Evolutionary conservation across 2,113 vertebrate species (phyloP).

Genomic region (Isichthys henryi): DNA sequence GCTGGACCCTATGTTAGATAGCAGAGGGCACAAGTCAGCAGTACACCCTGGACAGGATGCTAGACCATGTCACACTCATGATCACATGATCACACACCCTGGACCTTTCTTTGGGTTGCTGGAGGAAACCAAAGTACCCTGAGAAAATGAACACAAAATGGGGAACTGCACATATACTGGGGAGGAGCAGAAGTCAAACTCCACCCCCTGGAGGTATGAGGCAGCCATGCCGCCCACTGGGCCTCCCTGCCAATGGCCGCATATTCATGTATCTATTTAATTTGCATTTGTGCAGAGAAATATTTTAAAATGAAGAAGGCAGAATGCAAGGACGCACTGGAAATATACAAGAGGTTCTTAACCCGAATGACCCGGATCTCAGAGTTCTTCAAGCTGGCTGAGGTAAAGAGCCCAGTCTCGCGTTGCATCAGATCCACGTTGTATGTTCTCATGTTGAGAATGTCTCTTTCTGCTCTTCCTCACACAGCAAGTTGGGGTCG

Average conservation of each 20-base stretch:
- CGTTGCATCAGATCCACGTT: neutral
- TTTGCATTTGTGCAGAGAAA: slow-evolving; percentile 72
- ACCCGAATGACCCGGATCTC: slow-evolving; percentile 96
- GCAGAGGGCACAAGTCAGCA: neutral
- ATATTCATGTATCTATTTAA: neutral
- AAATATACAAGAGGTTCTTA: slow-evolving; percentile 98
- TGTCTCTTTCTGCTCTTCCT: slow-evolving; percentile 27
- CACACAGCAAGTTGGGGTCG: slow-evolving; percentile 91
- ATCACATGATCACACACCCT: neutral
- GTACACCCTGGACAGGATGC: neutral
- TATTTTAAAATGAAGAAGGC: slow-evolving; percentile 99
- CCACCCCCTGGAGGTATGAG: neutral
- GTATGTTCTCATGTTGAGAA: neutral
- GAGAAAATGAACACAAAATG: neutral
- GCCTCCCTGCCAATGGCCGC: neutral
- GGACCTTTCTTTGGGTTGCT: neutral
- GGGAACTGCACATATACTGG: neutral
- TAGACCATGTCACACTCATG: neutral
- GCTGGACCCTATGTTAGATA: neutral
- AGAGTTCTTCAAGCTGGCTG: slow-evolving; percentile 96
- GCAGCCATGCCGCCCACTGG: neutral
- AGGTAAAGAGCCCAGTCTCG: slow-evolving; percentile 60
- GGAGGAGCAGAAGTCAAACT: neutral
- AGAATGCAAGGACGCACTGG: slow-evolving; percentile 95
- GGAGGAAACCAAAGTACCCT: neutral